Base-by-base conservation (phyloP, 1,140 invertebrate species). In the Plodia interpunctella region DNA sequence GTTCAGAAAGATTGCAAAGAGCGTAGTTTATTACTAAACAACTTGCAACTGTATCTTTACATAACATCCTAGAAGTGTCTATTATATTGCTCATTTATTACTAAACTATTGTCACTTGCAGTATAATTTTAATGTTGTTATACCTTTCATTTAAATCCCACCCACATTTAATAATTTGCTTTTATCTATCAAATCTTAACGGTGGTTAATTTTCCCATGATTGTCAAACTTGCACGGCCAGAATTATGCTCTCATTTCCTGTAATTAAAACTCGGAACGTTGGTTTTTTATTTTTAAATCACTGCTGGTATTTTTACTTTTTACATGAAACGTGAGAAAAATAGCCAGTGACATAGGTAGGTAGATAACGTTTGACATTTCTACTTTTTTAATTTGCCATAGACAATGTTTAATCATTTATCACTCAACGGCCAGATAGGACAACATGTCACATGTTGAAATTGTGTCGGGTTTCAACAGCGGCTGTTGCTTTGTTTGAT, bases 401-500 rank as follows among this genome's bases (percentile, higher is more conserved):
- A 21, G 20, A 53, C 51, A 53, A 25, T 53, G 21, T 25, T 53
- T 53, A 53, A 53, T 53, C 20, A 53, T 10, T 53, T 53, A 21
- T 15, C 38, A 44, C 15, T 44, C 38, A 17, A 53, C 21, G 21
- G 19, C 51, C 64, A 60, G 66, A 66, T 69, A 78, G 80, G 80
- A 83, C 81, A 78, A 77, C 78, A 53, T 75, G 75, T 76, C 60
- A 65, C 70, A 67, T 88, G 75, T 80, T 67, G 85, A 82, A 85
- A 88, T 76, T 78, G 63, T 75, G 74, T 62, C 73, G 63, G 69
- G 70, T 83, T 88, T 80, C 80, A 82, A 83, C 76, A 87, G 73
- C 55, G 72, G 67, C 85, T 85, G 83, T 80, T 72, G 75, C 68
- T 78, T 77, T 79, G 75, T 83, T 83, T 79, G 78, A 85, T 88